Evolutionary conservation across 35 echinoderm and acorn worm genomes (phyloP).

Genomic region (Anneissia japonica): DNA sequence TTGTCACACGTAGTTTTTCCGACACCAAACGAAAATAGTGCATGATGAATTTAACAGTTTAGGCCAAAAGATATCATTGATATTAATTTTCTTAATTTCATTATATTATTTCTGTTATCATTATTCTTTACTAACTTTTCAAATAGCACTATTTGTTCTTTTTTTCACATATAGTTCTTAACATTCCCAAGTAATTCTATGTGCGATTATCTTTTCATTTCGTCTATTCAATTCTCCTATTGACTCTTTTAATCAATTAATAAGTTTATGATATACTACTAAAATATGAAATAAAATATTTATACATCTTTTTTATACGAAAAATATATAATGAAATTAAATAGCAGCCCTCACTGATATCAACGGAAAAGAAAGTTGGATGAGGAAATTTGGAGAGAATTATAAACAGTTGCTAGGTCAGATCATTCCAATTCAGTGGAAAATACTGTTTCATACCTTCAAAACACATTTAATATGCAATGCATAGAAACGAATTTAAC

Average conservation of each 20-base stretch:
- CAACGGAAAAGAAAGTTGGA: neutral
- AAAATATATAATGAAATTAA: neutral
- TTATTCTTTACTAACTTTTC: neutral
- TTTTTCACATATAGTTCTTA: neutral
- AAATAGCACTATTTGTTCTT: neutral
- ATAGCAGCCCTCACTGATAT: neutral
- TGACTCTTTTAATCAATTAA: too few species aligned
- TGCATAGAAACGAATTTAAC: too few species aligned
- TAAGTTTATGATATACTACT: too few species aligned
- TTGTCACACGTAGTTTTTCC: neutral
- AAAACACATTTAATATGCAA: too few species aligned
- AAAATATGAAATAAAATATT: neutral
- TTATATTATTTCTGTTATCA: neutral
- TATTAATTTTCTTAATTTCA: too few species aligned
- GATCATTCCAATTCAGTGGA: neutral
- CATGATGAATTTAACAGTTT: neutral
- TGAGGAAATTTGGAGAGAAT: neutral
- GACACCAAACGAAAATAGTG: neutral
- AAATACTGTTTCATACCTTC: too few species aligned
- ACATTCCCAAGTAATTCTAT: too few species aligned
- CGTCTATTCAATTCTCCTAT: too few species aligned
- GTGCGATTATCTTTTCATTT: too few species aligned
- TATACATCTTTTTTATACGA: neutral
- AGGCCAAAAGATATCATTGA: neutral
- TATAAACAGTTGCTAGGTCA: neutral